Evolutionary conservation across 2,888 invertebrate genomes (phyloP), one percentile per base, ranked within the genome.

Genomic region (Clostera curtula): DNA sequence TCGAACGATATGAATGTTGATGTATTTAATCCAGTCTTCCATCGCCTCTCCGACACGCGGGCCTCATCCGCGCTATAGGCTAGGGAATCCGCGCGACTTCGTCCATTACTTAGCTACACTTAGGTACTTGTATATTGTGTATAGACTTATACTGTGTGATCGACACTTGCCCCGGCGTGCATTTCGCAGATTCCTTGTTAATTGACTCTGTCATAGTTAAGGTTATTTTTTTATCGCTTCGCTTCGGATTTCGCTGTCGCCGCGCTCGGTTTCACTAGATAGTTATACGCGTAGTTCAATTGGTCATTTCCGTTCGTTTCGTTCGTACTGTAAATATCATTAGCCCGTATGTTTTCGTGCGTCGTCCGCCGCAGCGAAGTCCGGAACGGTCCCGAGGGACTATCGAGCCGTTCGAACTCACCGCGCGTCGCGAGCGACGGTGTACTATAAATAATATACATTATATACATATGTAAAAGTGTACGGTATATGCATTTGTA

Each of bases 401-500:
- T 30, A 10, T 36, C 25, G 40, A 34, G n/a, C 29, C 38, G 36
- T 39, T 35, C 24, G 30, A 28, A 41, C 37, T 34, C 11, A 40
- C 43, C 43, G 40, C n/a, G n/a, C n/a, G 49, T 48, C 46, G 50
- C 32, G 36, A 43, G 42, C 39, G 30, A 54, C 46, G 55, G 55
- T 49, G 36, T 52, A 55, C 50, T 33, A 36, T 54, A 49, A 44
- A 45, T 49, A 37, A 47, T 44, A 51, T 50, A 55, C 52, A 50
- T 49, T 68, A 67, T 74, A 74, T 72, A 76, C 64, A 72, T 75
- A 75, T 73, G 71, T 77, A 71, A 72, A 72, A 71, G 70, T 70
- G 70, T 76, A 75, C 66, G 68, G 68, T 76, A 74, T 77, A 77
- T 77, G 79, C 80, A 80, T 82, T 82, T 80, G 80, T 82, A 80